Evolutionary conservation across 1,140 invertebrate genomes (phyloP).

Genomic region (Zaprionus taronus): DNA sequence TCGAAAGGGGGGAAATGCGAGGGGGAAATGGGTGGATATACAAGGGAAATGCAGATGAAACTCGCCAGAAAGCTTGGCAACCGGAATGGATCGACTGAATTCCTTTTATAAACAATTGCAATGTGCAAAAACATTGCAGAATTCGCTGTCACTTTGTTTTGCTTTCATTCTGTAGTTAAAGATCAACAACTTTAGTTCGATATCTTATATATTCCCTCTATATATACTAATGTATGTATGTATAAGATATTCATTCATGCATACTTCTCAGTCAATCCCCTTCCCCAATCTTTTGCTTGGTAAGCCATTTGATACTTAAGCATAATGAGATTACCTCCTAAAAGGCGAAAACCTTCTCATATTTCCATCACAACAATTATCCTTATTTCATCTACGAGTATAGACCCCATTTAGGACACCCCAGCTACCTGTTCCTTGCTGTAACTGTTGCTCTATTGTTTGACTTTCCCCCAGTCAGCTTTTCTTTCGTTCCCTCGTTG

Average conservation of each 20-base stretch:
- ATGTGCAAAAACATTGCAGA: background rate
- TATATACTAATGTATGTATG: background rate
- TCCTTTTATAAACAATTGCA: background rate
- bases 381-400: background rate
- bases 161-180: background rate
- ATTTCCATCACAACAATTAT: constrained; percentile 10
- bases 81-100: background rate
- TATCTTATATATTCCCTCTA: background rate
- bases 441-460: constrained; percentile 27
- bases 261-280: background rate
- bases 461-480: constrained; percentile 19
- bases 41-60: background rate
- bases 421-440: background rate
- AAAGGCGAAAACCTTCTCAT: constrained; percentile 3
- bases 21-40: background rate
- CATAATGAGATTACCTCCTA: background rate
- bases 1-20: background rate
- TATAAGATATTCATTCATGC: background rate
- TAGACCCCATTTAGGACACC: background rate
- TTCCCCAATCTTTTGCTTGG: background rate
- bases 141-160: background rate
- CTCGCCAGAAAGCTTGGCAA: background rate
- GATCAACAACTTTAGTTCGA: background rate
- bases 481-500: background rate
- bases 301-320: background rate